These are phyloP conservation scores for Sphaeridia pumilis DNA, from an alignment of 2,888 invertebrate species.

Conservation along the genomic window DNA sequence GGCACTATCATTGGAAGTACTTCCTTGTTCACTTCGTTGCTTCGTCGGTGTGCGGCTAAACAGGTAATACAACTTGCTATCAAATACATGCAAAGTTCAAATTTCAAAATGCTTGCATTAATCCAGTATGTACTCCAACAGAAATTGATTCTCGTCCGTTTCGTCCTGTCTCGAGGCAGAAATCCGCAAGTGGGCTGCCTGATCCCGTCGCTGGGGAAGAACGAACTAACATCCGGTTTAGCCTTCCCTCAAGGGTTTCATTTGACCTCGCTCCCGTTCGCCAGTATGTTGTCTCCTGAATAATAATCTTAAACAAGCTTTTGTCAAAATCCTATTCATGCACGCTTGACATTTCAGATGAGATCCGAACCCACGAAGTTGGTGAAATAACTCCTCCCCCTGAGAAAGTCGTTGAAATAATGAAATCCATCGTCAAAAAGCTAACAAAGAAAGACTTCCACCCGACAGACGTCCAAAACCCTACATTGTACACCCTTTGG, in stretches of 20 bases:
- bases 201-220: constrained; percentile 21
- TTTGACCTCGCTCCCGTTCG: constrained; percentile 25
- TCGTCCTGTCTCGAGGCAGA: constrained; percentile 24
- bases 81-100: not conserved
- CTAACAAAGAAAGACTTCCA: not conserved
- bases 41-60: constrained; percentile 24
- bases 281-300: constrained; percentile 8
- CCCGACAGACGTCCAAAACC: not conserved
- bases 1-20: constrained; percentile 27
- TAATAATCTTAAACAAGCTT: too few species aligned
- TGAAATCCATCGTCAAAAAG: not conserved
- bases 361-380: not conserved
- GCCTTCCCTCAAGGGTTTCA: constrained; percentile 32
- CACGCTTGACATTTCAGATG: not conserved
- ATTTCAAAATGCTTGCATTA: not conserved
- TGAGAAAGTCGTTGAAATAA: not conserved
- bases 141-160: constrained; percentile 28
- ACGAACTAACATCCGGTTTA: not conserved
- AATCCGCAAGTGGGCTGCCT: constrained; percentile 27
- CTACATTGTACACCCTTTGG: not conserved
- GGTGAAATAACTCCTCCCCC: not conserved
- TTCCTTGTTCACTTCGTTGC: constrained; percentile 24
- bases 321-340: not conserved
- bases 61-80: constrained; percentile 15
- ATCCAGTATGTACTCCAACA: constrained; percentile 5